phyloP scores from a whole-genome alignment of 2,797 vertebrate species.

The Pipistrellus pygmaeus region DNA sequence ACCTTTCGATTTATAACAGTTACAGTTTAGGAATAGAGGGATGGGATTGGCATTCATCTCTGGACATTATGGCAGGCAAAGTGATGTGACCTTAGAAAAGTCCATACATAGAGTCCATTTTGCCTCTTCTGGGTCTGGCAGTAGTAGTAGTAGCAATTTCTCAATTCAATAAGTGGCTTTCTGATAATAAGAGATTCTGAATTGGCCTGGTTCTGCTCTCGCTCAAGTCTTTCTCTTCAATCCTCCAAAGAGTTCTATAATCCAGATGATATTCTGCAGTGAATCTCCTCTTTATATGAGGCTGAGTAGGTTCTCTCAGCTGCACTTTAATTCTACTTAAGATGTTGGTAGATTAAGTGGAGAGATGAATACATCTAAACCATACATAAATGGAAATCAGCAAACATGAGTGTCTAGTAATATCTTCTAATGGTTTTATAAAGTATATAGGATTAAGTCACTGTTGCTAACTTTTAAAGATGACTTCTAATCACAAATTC shows the following conservation, averaged over 20 bases:
- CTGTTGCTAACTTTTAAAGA: background rate
- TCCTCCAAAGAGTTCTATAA: background rate
- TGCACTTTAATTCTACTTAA: background rate
- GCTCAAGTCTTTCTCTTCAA: background rate
- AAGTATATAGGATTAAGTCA: background rate
- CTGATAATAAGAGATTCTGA: background rate
- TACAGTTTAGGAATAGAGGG: background rate
- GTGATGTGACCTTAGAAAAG: background rate
- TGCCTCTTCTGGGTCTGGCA: background rate
- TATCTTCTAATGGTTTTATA: background rate
- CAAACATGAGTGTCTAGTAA: background rate
- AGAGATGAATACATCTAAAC: background rate
- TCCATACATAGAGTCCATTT: background rate
- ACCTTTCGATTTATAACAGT: background rate
- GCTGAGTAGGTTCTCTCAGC: background rate
- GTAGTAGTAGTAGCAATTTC: background rate
- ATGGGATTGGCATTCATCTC: background rate
- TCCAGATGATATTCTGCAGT: background rate
- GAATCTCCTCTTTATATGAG: background rate
- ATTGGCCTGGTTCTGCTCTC: background rate
- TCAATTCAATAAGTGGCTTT: background rate
- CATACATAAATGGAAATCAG: background rate
- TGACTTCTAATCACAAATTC: background rate
- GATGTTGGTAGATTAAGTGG: background rate
- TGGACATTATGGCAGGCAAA: background rate